Conservation (phyloP, 2,888 invertebrate species). For the Agonum fuliginosum region DNA sequence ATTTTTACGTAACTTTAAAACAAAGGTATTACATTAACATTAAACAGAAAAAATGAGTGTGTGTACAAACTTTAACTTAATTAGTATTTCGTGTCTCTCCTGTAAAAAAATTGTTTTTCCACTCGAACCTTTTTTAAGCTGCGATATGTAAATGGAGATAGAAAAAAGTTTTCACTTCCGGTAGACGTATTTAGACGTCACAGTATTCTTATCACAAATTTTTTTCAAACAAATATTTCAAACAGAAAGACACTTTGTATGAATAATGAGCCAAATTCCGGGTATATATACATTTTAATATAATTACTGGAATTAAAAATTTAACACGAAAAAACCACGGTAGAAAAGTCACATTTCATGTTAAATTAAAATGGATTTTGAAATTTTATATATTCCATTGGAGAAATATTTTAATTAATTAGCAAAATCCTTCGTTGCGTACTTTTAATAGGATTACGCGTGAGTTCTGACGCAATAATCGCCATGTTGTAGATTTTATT, state of each 20-base stretch:
- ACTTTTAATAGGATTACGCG: slow-evolving; percentile 44
- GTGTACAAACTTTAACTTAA: slow-evolving; percentile 24
- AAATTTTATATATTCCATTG: slow-evolving; percentile 24
- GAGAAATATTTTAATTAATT: slow-evolving; percentile 48
- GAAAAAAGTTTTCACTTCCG: slow-evolving; percentile 19
- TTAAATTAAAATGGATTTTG: slow-evolving; percentile 41
- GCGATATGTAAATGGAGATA: slow-evolving; percentile 15
- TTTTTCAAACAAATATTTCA: slow-evolving; percentile 1
- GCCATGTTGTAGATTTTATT: slow-evolving; percentile 38
- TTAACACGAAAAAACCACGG: slow-evolving; percentile 6
- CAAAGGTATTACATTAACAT: slow-evolving; percentile 30
- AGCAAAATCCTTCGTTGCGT: slow-evolving; percentile 31
- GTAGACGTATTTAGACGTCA: slow-evolving; percentile 12
- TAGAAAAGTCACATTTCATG: slow-evolving; percentile 7
- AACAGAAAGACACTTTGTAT: neutral
- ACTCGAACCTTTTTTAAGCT: slow-evolving; percentile 8
- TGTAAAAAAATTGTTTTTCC: slow-evolving; percentile 15
- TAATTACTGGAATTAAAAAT: slow-evolving; percentile 28
- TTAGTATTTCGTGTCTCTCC: slow-evolving; percentile 28
- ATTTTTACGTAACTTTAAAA: slow-evolving; percentile 9
- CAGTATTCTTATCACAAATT: slow-evolving; percentile 14
- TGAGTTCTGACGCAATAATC: slow-evolving; percentile 26
- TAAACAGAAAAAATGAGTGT: slow-evolving; percentile 11
- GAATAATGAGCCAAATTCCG: slow-evolving; percentile 21
- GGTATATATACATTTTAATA: neutral